Base-by-base conservation (phyloP, 2,888 invertebrate genomes). In the Emesis russula region DNA sequence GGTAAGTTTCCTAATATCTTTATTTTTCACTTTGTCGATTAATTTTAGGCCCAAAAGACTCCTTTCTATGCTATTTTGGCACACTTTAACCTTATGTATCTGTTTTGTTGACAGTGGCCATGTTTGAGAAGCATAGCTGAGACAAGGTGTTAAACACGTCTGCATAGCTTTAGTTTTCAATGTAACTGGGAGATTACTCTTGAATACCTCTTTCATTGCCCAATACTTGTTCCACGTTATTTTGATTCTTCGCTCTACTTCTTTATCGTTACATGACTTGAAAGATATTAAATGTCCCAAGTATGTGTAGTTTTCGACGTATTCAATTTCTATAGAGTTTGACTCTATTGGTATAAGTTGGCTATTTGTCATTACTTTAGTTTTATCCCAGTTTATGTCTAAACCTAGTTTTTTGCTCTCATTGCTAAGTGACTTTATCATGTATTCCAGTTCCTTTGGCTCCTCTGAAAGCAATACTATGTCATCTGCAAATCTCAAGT, bases 181-280 rank as follows among this genome's bases (percentile, higher is more conserved):
- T 53, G 53, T 4, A 2, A 9, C 1, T 15, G 53, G 53, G 5
- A 53, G 9, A 7, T 2, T 7, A 53, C 53, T n/a, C 3, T 53
- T 53, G 9, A 53, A 53, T n/a, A 53, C 11, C 11, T 53, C 11
- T 11, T 75, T 78, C 70, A 82, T 77, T 63, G 83, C 73, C 48
- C 88, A 88, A 18, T 81, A 90, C 73, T 75, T 90, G 36, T 83
- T 90, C 88, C 88, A 90, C 7, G 80, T 83, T 13, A 11, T 75
- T 25, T 84, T 84, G 11, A 81, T 76, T 36, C 88, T 82, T 41
- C 86, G 31, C 31, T 77, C 77, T 80, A 80, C 80, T 74, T 86
- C 84, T 74, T 81, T 85, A 77, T 75, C 83, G 25, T 31, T 81
- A 33, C 81, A 78, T 18, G 66, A 33, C 44, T 81, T 85, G 11